A percentile compares a stretch with the other conserved stretches of the same genome.
These are phyloP conservation scores for Lasiurus borealis DNA, from an alignment of 2,113 vertebrate species.

Conservation along the genomic window DNA sequence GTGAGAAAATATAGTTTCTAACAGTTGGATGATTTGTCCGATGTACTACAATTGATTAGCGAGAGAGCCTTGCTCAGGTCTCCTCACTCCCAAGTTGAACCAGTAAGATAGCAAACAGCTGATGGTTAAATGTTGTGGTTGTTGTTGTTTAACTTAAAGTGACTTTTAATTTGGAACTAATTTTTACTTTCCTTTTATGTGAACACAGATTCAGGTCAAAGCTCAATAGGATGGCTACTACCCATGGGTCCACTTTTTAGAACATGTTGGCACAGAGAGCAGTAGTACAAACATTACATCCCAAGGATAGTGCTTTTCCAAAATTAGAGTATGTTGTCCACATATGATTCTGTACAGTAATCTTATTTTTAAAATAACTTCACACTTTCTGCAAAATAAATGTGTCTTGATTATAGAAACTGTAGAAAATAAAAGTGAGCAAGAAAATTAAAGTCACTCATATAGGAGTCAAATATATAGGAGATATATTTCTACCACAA, in stretches of 20 bases:
- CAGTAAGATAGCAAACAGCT: background rate
- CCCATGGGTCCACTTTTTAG: background rate
- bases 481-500: background rate
- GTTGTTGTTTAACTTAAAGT: background rate
- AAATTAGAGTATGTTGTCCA: background rate
- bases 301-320: background rate
- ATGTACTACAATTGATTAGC: background rate
- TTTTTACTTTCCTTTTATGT: background rate
- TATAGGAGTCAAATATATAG: background rate
- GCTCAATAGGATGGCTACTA: background rate
- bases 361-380: constrained; percentile 6
- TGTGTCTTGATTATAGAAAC: background rate
- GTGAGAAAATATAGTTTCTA: constrained; percentile 6
- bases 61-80: background rate
- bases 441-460: background rate
- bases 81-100: background rate
- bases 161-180: background rate
- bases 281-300: background rate
- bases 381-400: constrained; percentile 13
- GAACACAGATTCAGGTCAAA: background rate
- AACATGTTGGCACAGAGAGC: background rate
- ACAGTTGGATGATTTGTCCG: background rate
- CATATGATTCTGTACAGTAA: background rate
- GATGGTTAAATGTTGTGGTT: background rate
- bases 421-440: constrained; percentile 33